Conservation (phyloP, 2,113 vertebrate genomes). For the Dinomys branickii region DNA sequence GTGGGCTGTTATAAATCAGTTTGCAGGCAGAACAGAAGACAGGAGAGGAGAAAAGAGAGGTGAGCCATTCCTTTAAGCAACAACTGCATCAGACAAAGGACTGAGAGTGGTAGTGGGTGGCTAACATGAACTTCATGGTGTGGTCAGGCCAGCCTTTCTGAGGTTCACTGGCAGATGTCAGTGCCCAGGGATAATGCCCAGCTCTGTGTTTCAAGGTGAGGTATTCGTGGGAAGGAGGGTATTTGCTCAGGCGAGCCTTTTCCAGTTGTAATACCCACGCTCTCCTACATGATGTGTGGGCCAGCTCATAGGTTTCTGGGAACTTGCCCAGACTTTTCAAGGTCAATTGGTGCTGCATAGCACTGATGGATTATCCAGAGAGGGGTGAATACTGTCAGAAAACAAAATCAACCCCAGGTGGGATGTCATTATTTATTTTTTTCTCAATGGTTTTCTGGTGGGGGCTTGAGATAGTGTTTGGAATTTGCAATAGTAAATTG, state of each 20-base stretch:
- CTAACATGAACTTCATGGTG: not conserved
- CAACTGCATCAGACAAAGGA: not conserved
- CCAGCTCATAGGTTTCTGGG: conserved; percentile 63
- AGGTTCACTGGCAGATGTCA: not conserved
- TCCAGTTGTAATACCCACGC: not conserved
- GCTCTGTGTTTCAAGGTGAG: not conserved
- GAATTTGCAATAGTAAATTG: conserved; percentile 28
- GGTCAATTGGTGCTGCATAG: conserved; percentile 62
- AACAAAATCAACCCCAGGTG: conserved; percentile 55
- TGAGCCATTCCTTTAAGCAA: not conserved
- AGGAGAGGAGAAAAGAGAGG: not conserved
- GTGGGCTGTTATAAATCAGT: not conserved
- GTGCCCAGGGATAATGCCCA: not conserved
- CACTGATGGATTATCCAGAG: conserved; percentile 72
- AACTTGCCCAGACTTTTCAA: conserved; percentile 69
- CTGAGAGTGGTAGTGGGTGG: not conserved
- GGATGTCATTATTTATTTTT: conserved; percentile 59
- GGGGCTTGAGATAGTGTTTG: not conserved
- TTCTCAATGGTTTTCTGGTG: conserved; percentile 43
- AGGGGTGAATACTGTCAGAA: conserved; percentile 63
- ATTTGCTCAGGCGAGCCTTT: conserved; percentile 30
- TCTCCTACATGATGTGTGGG: conserved; percentile 10
- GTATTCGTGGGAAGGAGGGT: not conserved
- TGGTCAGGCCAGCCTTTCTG: not conserved
- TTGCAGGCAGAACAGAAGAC: not conserved